phyloP scores from a whole-genome alignment of 2,113 vertebrate species.

The Mesoclemmys tuberculata region DNA sequence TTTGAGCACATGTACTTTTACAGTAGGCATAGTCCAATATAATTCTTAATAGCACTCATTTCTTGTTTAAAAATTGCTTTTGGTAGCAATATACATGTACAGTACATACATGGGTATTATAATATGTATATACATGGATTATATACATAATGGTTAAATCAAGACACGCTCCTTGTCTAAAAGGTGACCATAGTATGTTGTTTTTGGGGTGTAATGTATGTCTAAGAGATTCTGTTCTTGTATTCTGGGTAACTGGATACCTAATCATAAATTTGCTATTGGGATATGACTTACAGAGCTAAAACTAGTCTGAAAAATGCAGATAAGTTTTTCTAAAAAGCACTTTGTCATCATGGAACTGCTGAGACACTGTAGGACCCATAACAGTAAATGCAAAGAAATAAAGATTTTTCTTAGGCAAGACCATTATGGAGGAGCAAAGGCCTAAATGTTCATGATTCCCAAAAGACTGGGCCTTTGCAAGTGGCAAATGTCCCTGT shows the following conservation, averaged over 20 bases:
- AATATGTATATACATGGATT: neutral
- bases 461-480: rapidly evolving
- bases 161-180: neutral
- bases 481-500: neutral
- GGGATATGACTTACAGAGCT: neutral
- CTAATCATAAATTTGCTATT: neutral
- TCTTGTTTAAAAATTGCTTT: constrained; percentile 26
- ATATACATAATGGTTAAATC: neutral
- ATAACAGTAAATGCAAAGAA: neutral
- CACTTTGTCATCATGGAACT: rapidly evolving
- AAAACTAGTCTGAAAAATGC: neutral
- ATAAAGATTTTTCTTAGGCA: rapidly evolving
- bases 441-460: rapidly evolving
- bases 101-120: constrained; percentile 10
- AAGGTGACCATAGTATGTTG: neutral
- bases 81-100: neutral
- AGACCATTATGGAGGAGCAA: rapidly evolving
- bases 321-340: neutral
- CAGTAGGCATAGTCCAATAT: rapidly evolving
- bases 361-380: neutral
- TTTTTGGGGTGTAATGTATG: neutral
- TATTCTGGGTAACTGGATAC: neutral
- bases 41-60: neutral
- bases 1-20: neutral
- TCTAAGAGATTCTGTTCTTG: neutral